phyloP scores from a whole-genome alignment of 1,140 invertebrate genomes.

The Pteromalus puparum region DNA sequence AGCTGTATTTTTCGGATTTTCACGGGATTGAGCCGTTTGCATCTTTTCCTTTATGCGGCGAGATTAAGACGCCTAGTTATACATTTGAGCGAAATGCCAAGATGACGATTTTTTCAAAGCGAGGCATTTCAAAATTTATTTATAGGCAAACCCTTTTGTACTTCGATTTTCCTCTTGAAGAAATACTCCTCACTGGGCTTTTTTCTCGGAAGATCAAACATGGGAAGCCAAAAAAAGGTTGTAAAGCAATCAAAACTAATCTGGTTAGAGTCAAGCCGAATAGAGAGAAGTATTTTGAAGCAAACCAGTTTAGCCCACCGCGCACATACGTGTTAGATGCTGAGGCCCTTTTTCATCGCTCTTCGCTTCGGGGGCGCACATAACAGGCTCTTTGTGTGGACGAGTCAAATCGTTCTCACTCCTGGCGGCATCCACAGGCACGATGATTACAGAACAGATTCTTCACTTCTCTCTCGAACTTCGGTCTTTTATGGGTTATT shows the following conservation, averaged over 20 bases:
- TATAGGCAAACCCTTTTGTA: background rate
- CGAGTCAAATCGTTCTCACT: background rate
- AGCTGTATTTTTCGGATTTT: background rate
- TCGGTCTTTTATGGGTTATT: background rate
- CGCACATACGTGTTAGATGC: background rate
- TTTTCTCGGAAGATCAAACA: conserved; percentile 8
- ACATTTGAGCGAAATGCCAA: background rate
- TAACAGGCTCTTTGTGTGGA: conserved; percentile 16
- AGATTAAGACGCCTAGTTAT: background rate
- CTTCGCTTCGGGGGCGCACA: background rate
- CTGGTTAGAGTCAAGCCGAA: background rate
- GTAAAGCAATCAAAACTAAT: conserved; percentile 23
- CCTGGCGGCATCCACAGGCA: background rate
- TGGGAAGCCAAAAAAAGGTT: conserved; percentile 15
- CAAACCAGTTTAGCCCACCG: conserved; percentile 19
- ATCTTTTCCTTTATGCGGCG: background rate
- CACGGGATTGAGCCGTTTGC: background rate
- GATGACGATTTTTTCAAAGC: too few relatives aligned
- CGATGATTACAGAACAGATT: conserved; percentile 16
- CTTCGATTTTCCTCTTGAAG: background rate
- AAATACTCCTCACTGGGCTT: background rate
- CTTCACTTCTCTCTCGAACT: conserved; percentile 6
- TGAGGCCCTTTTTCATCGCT: background rate
- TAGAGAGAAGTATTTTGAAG: conserved; percentile 18
- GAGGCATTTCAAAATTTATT: background rate